A percentile compares a stretch with the other conserved stretches of the same genome.
Evolutionary conservation across 1,140 invertebrate species (phyloP).

Genomic region (Pogonomyrmex barbatus): DNA sequence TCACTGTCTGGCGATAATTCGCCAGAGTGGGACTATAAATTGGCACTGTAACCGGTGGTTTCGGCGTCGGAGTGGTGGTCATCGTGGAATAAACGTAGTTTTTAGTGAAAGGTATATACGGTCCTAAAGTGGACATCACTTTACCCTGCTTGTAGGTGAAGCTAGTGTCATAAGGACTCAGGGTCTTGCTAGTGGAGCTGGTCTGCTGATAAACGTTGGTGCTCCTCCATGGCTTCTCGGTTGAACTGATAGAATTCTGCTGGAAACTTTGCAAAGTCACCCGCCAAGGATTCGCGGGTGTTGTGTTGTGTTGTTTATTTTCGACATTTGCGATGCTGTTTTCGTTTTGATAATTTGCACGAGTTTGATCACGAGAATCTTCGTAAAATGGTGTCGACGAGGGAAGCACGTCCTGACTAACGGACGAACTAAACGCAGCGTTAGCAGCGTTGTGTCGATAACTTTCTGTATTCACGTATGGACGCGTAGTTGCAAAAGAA

Average conservation of each 20-base stretch:
- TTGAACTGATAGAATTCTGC: slow-evolving; percentile 77
- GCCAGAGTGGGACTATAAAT: slow-evolving; percentile 65
- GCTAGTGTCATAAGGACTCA: slow-evolving; percentile 80
- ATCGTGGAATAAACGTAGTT: slow-evolving; percentile 80
- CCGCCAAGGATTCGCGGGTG: slow-evolving; percentile 59
- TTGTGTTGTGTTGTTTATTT: slow-evolving; percentile 7
- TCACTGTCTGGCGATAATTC: slow-evolving; percentile 70
- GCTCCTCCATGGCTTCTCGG: slow-evolving; percentile 77
- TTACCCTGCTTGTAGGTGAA: slow-evolving; percentile 82
- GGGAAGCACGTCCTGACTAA: background rate
- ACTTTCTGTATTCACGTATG: slow-evolving; percentile 60
- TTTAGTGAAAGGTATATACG: slow-evolving; percentile 83
- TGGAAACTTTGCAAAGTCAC: slow-evolving; percentile 69
- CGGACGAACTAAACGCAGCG: background rate
- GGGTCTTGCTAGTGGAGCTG: slow-evolving; percentile 69
- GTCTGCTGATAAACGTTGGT: slow-evolving; percentile 65
- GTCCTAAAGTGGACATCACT: slow-evolving; percentile 79
- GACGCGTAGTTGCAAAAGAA: slow-evolving; percentile 47
- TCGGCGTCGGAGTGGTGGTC: slow-evolving; percentile 63
- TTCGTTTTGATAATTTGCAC: slow-evolving; percentile 23
- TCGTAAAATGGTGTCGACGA: slow-evolving; percentile 13
- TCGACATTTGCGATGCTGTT: slow-evolving; percentile 33
- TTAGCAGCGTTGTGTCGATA: slow-evolving; percentile 61
- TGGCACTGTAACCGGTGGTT: slow-evolving; percentile 78
- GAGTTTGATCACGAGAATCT: background rate